These are phyloP conservation scores for Sphecodes monilicornis DNA, from an alignment of 2,888 invertebrate species.

Conservation along the genomic window DNA sequence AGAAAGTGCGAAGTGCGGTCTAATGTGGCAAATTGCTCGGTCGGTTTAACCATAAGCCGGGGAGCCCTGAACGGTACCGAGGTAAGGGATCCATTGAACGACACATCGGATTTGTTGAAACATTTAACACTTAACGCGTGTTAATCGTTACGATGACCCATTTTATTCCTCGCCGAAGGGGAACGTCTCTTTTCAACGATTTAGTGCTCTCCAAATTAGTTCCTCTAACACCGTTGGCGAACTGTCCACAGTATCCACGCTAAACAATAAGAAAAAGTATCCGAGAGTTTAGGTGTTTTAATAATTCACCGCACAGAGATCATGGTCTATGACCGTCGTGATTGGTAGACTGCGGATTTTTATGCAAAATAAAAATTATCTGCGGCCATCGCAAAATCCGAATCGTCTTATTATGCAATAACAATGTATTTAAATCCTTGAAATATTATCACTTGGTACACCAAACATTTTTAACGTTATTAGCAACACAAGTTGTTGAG, in stretches of 20 bases:
- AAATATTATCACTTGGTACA: too few species aligned
- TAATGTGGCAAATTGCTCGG: slow-evolving; percentile 28
- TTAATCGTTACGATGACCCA: slow-evolving; percentile 33
- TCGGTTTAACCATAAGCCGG: neutral
- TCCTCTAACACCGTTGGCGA: slow-evolving; percentile 5
- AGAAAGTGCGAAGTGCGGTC: slow-evolving; percentile 42
- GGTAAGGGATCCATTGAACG: slow-evolving; percentile 19
- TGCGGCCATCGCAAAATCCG: too few species aligned
- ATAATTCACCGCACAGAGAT: neutral
- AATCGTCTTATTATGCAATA: too few species aligned
- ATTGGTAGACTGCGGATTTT: neutral
- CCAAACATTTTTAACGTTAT: too few species aligned
- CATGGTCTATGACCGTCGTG: neutral
- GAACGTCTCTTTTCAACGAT: slow-evolving; percentile 7
- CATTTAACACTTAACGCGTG: slow-evolving; percentile 32
- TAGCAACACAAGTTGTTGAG: too few species aligned
- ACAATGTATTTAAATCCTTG: too few species aligned
- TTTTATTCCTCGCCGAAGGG: slow-evolving; percentile 5
- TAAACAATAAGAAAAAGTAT: neutral
- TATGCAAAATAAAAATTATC: too few species aligned
- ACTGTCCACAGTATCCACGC: neutral
- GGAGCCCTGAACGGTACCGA: neutral
- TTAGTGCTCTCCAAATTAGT: slow-evolving; percentile 4
- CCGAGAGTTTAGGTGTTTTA: neutral
- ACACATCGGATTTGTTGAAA: slow-evolving; percentile 40